Evolutionary conservation across 2,888 invertebrate genomes (phyloP).

Genomic region (Campaea margaritaria): DNA sequence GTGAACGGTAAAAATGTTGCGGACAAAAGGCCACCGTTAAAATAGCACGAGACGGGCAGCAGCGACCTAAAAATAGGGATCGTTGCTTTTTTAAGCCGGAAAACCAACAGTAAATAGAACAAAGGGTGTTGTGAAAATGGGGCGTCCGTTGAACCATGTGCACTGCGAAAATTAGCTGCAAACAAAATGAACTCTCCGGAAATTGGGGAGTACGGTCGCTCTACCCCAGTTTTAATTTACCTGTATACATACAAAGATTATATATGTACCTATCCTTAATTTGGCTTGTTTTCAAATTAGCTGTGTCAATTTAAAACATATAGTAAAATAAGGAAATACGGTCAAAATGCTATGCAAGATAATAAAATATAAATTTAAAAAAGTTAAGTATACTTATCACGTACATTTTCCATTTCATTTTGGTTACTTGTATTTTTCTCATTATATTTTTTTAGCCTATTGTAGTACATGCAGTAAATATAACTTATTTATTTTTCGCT

Average conservation of each 20-base stretch:
- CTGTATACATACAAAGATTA: not conserved
- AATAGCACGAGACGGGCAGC: conserved; percentile 16
- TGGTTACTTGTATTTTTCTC: too few species aligned
- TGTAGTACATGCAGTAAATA: too few species aligned
- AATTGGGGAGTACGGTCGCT: conserved; percentile 38
- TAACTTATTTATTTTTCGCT: too few species aligned
- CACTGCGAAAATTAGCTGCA: conserved; percentile 53
- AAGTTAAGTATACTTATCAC: too few species aligned
- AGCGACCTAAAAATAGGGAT: conserved; percentile 22
- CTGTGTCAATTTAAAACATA: too few species aligned
- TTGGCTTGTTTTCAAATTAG: too few species aligned
- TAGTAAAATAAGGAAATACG: too few species aligned
- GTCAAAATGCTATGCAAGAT: too few species aligned
- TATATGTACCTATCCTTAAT: too few species aligned
- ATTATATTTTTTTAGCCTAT: too few species aligned
- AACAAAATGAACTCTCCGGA: conserved; percentile 46
- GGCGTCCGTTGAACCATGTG: conserved; percentile 48
- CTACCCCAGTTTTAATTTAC: conserved; percentile 28
- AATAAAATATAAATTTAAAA: too few species aligned
- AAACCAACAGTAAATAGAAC: conserved; percentile 45
- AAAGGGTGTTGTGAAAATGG: conserved; percentile 43
- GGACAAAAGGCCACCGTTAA: conserved; percentile 8
- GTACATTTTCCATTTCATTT: too few species aligned
- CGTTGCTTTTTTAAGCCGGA: conserved; percentile 31
- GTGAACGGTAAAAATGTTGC: not conserved